These are phyloP conservation scores for Cremastinae sp. DNA, from an alignment of 2,888 invertebrate genomes.

Conservation along the genomic window DNA sequence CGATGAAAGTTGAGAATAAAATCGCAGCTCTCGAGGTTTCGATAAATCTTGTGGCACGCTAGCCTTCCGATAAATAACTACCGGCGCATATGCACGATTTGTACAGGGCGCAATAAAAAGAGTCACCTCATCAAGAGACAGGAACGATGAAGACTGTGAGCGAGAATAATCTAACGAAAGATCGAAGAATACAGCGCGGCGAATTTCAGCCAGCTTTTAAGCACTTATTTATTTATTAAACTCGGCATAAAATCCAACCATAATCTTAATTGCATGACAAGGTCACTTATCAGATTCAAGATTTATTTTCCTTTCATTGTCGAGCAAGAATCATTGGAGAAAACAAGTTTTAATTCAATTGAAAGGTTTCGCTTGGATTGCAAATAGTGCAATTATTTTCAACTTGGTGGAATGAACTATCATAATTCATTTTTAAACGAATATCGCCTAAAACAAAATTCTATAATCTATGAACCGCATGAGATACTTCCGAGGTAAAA, in stretches of 20 bases:
- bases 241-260: not conserved
- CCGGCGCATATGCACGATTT: not conserved
- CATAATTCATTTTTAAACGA: not conserved
- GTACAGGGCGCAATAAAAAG: constrained; percentile 28
- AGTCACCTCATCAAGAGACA: constrained; percentile 7
- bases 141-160: constrained; percentile 9
- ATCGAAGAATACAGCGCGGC: constrained; percentile 25
- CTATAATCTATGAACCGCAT: too few species aligned
- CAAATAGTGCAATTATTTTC: too few species aligned
- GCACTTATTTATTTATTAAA: not conserved
- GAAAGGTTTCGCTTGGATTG: too few species aligned
- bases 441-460: too few species aligned
- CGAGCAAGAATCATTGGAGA: not conserved
- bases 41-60: constrained; percentile 21
- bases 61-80: constrained; percentile 3
- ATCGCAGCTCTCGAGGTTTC: constrained; percentile 11
- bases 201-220: not conserved
- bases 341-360: not conserved
- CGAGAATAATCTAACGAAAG: constrained; percentile 16
- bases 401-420: too few species aligned
- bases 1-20: too few species aligned
- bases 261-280: too few species aligned
- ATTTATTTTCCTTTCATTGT: too few species aligned
- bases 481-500: constrained; percentile 44
- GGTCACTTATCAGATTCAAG: too few species aligned